These are phyloP conservation scores for Tribolium madens DNA, from an alignment of 1,140 invertebrate genomes.

Conservation along the genomic window DNA sequence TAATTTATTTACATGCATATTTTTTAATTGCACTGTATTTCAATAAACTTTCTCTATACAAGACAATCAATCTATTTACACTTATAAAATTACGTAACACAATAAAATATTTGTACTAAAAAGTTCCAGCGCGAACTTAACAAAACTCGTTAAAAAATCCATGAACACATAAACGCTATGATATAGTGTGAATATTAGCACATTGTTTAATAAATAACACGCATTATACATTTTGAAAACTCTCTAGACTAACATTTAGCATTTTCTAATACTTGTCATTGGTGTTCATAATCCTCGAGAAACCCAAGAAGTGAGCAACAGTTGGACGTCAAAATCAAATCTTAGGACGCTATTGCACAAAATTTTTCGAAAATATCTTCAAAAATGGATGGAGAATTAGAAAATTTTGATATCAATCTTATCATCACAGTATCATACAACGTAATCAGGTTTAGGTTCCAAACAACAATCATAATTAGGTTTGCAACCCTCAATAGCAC, in stretches of 20 bases:
- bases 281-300: conserved; percentile 34
- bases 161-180: conserved; percentile 41
- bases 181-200: conserved; percentile 28
- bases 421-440: conserved; percentile 34
- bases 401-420: conserved; percentile 33
- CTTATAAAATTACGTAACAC: conserved; percentile 27
- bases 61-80: conserved; percentile 5
- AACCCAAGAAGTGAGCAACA: conserved; percentile 15
- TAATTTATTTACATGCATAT: conserved; percentile 21
- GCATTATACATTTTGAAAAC: conserved; percentile 21
- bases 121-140: conserved; percentile 10
- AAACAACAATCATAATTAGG: background rate
- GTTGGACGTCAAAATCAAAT: conserved; percentile 4
- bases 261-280: conserved; percentile 33
- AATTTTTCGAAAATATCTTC: conserved; percentile 21
- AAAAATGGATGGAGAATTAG: conserved; percentile 8
- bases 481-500: background rate
- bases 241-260: conserved; percentile 35
- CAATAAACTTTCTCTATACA: conserved; percentile 35
- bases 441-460: too few species aligned
- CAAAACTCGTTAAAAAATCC: background rate
- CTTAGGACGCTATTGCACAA: conserved; percentile 18
- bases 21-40: conserved; percentile 44
- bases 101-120: conserved; percentile 42
- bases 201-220: conserved; percentile 31